A percentile compares a stretch with the other conserved stretches of the same genome.
These are phyloP conservation scores for Labroides dimidiatus DNA, from an alignment of 2,797 vertebrate species.

Conservation along the genomic window DNA sequence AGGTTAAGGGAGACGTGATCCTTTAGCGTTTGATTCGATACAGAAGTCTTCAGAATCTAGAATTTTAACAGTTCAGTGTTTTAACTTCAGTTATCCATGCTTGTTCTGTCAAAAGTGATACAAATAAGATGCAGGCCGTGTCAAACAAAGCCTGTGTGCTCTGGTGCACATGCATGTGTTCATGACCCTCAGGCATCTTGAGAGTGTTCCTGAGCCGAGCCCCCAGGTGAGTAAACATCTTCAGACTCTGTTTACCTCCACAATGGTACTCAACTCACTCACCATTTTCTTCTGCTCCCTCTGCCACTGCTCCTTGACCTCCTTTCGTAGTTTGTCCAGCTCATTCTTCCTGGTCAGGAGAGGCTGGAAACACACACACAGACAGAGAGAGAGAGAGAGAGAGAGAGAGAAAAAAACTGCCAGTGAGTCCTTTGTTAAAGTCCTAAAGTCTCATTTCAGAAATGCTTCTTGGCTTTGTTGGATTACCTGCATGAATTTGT, in stretches of 20 bases:
- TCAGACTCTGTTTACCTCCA: neutral
- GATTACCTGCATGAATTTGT: conserved; percentile 95
- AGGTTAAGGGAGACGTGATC: no score
- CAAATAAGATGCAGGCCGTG: neutral
- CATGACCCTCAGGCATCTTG: conserved; percentile 1
- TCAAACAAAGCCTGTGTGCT: conserved; percentile 16
- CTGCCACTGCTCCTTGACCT: conserved; percentile 98
- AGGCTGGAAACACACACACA: conserved; percentile 83
- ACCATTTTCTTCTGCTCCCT: conserved; percentile 98
- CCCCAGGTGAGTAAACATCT: conserved; percentile 22
- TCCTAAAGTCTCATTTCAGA: neutral
- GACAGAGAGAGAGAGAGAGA: no score
- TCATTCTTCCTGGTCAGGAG: conserved; percentile 93
- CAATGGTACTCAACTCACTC: conserved; percentile 68
- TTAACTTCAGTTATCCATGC: neutral
- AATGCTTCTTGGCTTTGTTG: neutral
- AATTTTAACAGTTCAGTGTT: neutral
- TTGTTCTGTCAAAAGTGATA: neutral
- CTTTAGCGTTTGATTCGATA: no score
- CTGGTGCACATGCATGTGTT: conserved; percentile 4
- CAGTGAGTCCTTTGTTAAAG: conserved; percentile 4
- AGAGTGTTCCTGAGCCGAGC: conserved; percentile 10
- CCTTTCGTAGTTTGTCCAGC: conserved; percentile 96
- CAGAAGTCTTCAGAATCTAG: no score
- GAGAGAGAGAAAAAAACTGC: no score